Percentiles rank a stretch among this genome's conserved stretches.
phyloP scores from a whole-genome alignment of 1,140 invertebrate genomes.

The Caenorhabditis briggsae region DNA sequence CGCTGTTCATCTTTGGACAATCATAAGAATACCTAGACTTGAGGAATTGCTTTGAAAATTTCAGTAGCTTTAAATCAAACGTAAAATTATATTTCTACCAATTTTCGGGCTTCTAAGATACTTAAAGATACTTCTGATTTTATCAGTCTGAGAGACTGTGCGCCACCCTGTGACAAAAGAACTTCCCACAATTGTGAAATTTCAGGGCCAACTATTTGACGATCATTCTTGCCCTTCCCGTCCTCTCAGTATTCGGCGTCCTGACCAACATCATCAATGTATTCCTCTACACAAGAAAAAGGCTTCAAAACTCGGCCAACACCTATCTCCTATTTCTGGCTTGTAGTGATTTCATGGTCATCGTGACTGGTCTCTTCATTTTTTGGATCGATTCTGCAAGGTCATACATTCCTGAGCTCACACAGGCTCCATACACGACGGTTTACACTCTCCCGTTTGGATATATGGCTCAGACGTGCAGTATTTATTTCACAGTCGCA shows the following conservation, averaged over 20 bases:
- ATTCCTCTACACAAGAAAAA: conserved; percentile 73
- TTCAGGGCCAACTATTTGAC: conserved; percentile 74
- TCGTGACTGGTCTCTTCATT: conserved; percentile 76
- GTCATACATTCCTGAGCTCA: conserved; percentile 74
- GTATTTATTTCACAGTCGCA: conserved; percentile 77
- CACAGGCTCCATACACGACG: conserved; percentile 75
- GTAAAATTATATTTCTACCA: too few relatives aligned
- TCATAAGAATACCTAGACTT: too few relatives aligned
- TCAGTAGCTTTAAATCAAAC: too few relatives aligned
- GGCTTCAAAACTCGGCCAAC: conserved; percentile 74
- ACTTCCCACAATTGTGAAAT: neutral
- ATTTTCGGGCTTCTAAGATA: too few relatives aligned
- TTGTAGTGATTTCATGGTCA: conserved; percentile 75
- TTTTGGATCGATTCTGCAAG: conserved; percentile 77
- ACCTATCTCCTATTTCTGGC: conserved; percentile 75
- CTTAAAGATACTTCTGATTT: too few relatives aligned
- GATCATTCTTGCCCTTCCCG: conserved; percentile 74
- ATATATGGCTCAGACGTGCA: conserved; percentile 77
- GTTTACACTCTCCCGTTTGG: conserved; percentile 74
- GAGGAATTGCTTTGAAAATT: too few relatives aligned
- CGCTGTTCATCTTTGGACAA: neutral
- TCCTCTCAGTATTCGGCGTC: conserved; percentile 74
- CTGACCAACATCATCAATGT: conserved; percentile 75
- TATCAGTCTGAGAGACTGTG: too few relatives aligned
- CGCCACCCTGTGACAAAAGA: too few relatives aligned